Conservation (phyloP, 2,888 invertebrate species). For the Tetheella fluctuosa region DNA sequence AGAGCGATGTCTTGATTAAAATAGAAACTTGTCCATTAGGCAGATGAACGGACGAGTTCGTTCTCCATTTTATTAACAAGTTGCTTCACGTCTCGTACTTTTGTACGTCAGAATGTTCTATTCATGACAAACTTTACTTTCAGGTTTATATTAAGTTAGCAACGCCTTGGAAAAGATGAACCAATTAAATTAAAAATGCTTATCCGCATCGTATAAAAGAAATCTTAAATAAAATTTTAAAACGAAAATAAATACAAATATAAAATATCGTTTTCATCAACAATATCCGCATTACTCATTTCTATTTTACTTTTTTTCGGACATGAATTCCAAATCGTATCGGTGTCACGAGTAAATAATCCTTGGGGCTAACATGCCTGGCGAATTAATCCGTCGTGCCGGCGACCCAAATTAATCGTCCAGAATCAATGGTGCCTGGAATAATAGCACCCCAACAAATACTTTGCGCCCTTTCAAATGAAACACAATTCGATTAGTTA, state of each 20-base stretch:
- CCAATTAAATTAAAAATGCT: not conserved
- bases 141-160: not conserved
- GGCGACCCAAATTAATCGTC: conserved; percentile 13
- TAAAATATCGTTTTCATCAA: too few species aligned
- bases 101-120: conserved; percentile 8
- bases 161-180: not conserved
- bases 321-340: not conserved
- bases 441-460: conserved; percentile 10
- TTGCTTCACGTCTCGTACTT: conserved; percentile 29
- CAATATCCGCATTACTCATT: not conserved
- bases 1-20: conserved; percentile 35
- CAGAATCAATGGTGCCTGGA: conserved; percentile 11
- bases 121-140: conserved; percentile 6
- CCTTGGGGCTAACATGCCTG: conserved; percentile 3
- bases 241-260: too few species aligned
- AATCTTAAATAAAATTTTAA: too few species aligned
- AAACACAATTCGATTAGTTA: conserved; percentile 6
- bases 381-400: conserved; percentile 11
- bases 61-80: conserved; percentile 45
- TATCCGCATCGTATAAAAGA: not conserved
- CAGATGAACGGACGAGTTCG: conserved; percentile 36
- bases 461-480: conserved; percentile 4
- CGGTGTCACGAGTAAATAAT: conserved; percentile 12
- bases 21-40: conserved; percentile 51
- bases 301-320: not conserved